Conservation (phyloP, 2,888 invertebrate species). For the Cantharis nigra region DNA sequence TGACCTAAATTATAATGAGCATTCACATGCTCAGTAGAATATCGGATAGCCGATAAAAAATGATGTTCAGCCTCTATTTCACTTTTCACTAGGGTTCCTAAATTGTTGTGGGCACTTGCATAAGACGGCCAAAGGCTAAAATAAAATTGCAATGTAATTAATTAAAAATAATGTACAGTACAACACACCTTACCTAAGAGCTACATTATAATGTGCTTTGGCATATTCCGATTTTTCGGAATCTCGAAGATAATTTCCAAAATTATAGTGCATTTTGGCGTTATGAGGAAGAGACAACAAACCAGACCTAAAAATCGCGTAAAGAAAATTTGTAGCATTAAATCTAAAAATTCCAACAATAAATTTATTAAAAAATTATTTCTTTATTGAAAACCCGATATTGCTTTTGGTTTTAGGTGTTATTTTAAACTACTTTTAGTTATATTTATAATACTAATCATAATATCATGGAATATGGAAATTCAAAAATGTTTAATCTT, state of each 20-base stretch:
- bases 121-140: slow-evolving; percentile 82
- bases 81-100: slow-evolving; percentile 76
- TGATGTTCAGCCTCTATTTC: slow-evolving; percentile 74
- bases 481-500: too few relatives aligned
- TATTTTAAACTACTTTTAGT: too few relatives aligned
- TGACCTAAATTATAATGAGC: slow-evolving; percentile 86
- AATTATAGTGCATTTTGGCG: slow-evolving; percentile 90
- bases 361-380: too few relatives aligned
- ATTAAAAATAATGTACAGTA: not conserved
- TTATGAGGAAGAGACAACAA: slow-evolving; percentile 80
- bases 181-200: slow-evolving; percentile 68
- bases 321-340: too few relatives aligned
- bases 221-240: slow-evolving; percentile 73
- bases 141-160: slow-evolving; percentile 30
- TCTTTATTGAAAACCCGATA: too few relatives aligned
- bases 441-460: too few relatives aligned
- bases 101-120: slow-evolving; percentile 85
- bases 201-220: slow-evolving; percentile 76
- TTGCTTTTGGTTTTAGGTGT: too few relatives aligned
- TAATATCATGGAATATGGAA: too few relatives aligned
- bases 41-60: slow-evolving; percentile 73
- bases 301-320: slow-evolving; percentile 67
- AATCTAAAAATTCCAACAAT: too few relatives aligned
- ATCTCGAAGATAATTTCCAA: slow-evolving; percentile 83
- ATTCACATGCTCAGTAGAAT: slow-evolving; percentile 77